A percentile compares a stretch with the other conserved stretches of the same genome.
Conservation (phyloP, 2,888 invertebrate genomes). For the Perdita meconis region DNA sequence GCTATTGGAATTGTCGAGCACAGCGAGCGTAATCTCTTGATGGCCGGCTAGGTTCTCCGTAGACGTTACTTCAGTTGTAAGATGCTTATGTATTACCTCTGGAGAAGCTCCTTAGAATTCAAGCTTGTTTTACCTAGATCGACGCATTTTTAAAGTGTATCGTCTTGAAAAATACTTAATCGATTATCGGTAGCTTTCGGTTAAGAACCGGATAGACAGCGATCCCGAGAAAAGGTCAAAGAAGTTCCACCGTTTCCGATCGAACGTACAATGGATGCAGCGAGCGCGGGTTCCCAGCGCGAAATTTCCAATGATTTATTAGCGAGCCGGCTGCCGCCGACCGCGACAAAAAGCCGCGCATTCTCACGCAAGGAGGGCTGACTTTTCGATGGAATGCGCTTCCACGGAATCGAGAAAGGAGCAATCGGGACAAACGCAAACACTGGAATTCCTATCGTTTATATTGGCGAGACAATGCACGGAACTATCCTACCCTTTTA, state of each 20-base stretch:
- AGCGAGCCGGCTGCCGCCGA: neutral
- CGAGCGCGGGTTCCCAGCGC: neutral
- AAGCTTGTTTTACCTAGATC: no score
- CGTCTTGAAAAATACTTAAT: neutral
- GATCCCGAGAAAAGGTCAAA: constrained; percentile 1
- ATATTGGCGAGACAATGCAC: constrained; percentile 55
- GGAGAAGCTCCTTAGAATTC: no score
- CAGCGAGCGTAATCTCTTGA: constrained; percentile 2
- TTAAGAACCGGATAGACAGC: neutral
- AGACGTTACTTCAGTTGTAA: neutral
- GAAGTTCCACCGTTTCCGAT: constrained; percentile 1
- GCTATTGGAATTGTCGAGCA: neutral
- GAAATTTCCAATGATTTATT: constrained; percentile 28
- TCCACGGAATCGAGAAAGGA: constrained; percentile 49
- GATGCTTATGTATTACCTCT: neutral
- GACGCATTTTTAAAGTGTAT: no score
- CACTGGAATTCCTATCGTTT: constrained; percentile 57
- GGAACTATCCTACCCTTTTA: constrained; percentile 59
- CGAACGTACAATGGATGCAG: neutral
- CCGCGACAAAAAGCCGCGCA: constrained; percentile 37
- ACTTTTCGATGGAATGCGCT: constrained; percentile 55
- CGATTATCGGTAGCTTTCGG: neutral
- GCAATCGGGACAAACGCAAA: constrained; percentile 56
- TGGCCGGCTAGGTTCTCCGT: neutral
- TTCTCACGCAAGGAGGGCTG: constrained; percentile 46